Base-by-base conservation (phyloP, 2,888 invertebrate species). In the Stenolophus ochropezus region DNA sequence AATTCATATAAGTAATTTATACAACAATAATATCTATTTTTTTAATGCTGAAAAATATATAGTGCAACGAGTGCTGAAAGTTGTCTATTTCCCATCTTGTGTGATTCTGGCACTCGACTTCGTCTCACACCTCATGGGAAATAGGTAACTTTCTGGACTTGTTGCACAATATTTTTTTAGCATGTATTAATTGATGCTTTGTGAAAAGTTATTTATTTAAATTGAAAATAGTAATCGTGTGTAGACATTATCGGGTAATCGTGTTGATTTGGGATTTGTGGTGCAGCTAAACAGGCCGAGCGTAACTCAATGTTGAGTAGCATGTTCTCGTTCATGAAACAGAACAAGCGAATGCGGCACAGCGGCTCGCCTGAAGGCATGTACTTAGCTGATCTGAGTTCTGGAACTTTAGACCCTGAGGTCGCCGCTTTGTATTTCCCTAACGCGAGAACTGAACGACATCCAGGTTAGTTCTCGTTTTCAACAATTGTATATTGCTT, bases 291-390 rank as follows among this genome's bases (percentile, higher is more conserved):
- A 82, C 87, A 89, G 78, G 87, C 88, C 69, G 85, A 87, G 83
- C 89, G 90, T 61, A 90, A 90, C 83, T 97, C 97, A 51, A 96
- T 97, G 92, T 91, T 97, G 83, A 95, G 96, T 87, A 96, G 95
- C 86, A 96, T 98, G 95, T 96, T 98, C 89, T 95, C 96, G 84
- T 98, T 98, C 89, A 98, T 98, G 95, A 94, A 95, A 88, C 93
- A 93, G 86, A 93, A 93, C 49, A 92, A 92, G 87, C 91, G 92
- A 85, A 90, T 92, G 85, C 90, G 92, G 83, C 92, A 91, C 85
- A 91, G 91, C 86, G 91, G 91, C 23, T 92, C 92, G 86, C 90
- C 93, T 11, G 96, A 95, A 85, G 97, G 96, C 80, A 95, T 98
- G 84, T 98, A 98, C 89, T 91, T 98, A 82, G 97, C 97, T 79